Evolutionary conservation across 1,140 invertebrate genomes (phyloP), one percentile per base, ranked within the genome.

Genomic region (Hypothenemus hampei): DNA sequence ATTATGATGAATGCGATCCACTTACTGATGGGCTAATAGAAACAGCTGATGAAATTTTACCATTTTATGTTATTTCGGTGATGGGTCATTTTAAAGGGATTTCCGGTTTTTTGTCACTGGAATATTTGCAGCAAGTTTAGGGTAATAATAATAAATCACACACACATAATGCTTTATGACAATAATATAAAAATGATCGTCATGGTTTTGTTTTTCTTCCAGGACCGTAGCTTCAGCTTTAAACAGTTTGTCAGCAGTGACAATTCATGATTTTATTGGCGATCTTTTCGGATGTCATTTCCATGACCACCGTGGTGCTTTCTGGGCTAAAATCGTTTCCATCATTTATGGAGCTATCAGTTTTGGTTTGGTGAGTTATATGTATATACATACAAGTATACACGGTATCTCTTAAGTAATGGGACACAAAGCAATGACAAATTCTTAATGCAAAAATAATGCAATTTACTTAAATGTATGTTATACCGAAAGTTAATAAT

Each of bases 161-260:
- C 5, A 10, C 7, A 13, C 8, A 11, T 19, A 6, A 19, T 36
- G 0, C 8, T 41, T 41, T 23, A 16, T 21, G 10, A 21, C 4
- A 18, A 18, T 10, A 4, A 2, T 11, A n/a, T n/a, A n/a, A n/a
- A n/a, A n/a, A n/a, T n/a, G n/a, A n/a, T n/a, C n/a, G n/a, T n/a
- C n/a, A n/a, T 13, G 33, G 13, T 15, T 15, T 15, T 8, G 13
- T 15, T 36, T 48, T 2, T 3, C 20, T 41, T 73, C 76, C 20
- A 94, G 91, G 64, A 95, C 93, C 3, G 88, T 97, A 1, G 93
- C 92, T 0, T 91, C 90, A 18, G 91, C 91, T 0, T 71, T 96
- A 37, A 96, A 95, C 68, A 93, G 92, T 0, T 72, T 97, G 37
- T 85, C 93, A 0, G 92, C 93, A 0, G 88, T 96, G 3, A 88